These are phyloP conservation scores for human DNA, from an alignment of 2,113 vertebrate genomes.

Conservation along the genomic window DNA sequence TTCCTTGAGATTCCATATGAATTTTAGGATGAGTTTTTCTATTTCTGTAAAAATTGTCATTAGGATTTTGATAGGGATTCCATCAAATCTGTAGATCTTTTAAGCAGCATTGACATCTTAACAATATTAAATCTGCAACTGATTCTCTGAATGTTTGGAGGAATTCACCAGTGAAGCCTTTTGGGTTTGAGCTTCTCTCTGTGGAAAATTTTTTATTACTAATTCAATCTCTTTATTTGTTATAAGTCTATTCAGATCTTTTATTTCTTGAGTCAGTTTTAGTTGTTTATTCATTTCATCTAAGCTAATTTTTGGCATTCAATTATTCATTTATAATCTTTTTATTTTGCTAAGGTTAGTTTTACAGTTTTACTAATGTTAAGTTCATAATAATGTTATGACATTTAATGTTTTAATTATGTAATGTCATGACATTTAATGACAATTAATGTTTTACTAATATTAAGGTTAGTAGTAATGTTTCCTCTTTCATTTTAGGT, in stretches of 20 bases:
- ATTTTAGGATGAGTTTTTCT: constrained; percentile 10
- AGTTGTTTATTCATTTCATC: background rate
- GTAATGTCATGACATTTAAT: too few species aligned
- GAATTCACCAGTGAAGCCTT: background rate
- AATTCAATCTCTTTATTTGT: background rate
- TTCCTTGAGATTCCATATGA: background rate
- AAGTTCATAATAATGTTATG: too few species aligned
- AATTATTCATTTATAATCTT: background rate
- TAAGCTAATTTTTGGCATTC: background rate
- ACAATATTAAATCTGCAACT: background rate
- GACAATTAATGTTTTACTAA: too few species aligned
- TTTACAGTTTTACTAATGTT: too few species aligned
- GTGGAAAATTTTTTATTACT: background rate
- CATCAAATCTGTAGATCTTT: background rate
- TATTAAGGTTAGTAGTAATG: background rate
- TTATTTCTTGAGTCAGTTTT: background rate
- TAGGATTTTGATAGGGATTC: background rate
- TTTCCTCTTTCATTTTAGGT: background rate
- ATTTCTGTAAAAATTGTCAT: background rate
- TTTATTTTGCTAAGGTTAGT: background rate
- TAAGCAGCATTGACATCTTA: background rate
- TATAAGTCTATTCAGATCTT: background rate
- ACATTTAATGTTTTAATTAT: too few species aligned
- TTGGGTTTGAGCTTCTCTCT: background rate
- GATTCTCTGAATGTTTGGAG: background rate